Percentiles rank a stretch among this genome's conserved stretches.
Evolutionary conservation across 2,113 vertebrate genomes (phyloP).

Genomic region (Chunga burmeisteri): DNA sequence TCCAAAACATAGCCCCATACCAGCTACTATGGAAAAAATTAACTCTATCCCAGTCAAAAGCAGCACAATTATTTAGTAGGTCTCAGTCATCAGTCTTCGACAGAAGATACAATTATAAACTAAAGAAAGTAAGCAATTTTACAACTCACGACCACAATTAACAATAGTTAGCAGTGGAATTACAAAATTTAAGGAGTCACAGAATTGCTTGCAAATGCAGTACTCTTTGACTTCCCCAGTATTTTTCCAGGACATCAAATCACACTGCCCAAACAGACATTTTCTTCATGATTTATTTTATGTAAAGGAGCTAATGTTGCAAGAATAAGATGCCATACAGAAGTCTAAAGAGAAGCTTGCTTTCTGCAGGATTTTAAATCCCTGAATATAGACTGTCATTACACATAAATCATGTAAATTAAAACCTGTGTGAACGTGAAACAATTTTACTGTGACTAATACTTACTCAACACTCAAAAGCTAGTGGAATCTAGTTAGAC

Average conservation of each 20-base stretch:
- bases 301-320: neutral
- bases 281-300: neutral
- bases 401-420: neutral
- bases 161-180: neutral
- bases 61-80: neutral
- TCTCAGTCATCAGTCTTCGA: neutral
- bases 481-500: neutral
- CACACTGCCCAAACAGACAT: neutral
- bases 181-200: neutral
- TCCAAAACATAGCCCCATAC: no score
- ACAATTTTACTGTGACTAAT: neutral
- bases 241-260: neutral
- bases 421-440: neutral
- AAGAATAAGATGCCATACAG: neutral
- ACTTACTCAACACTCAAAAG: neutral
- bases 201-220: neutral
- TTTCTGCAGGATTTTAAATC: neutral
- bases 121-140: neutral
- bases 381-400: neutral
- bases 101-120: neutral
- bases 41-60: neutral
- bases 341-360: neutral
- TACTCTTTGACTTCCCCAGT: neutral
- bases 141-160: neutral
- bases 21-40: neutral